phyloP scores from a whole-genome alignment of 2,888 invertebrate genomes.

The Scaptomyza caliginosa region DNA sequence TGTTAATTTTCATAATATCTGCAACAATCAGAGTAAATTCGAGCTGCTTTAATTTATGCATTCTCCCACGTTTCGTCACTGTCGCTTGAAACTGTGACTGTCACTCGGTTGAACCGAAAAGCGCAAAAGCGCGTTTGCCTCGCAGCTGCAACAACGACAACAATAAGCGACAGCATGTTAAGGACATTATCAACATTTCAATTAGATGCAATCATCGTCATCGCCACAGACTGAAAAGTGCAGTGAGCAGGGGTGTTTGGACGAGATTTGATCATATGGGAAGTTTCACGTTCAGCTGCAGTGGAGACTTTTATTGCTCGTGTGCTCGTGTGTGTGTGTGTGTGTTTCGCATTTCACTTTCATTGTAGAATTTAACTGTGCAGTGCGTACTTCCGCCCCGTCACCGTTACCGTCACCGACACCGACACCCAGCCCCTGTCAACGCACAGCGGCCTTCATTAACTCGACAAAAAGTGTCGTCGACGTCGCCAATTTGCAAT shows the following conservation, averaged over 20 bases:
- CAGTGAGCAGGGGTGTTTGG: not conserved
- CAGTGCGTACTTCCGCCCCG: slow-evolving; percentile 76
- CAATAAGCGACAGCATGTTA: slow-evolving; percentile 54
- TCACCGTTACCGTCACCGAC: no score
- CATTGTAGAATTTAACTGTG: slow-evolving; percentile 64
- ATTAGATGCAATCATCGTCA: slow-evolving; percentile 73
- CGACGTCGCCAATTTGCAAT: slow-evolving; percentile 73
- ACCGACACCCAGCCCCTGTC: slow-evolving; percentile 19
- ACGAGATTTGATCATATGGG: slow-evolving; percentile 31
- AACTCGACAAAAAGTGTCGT: slow-evolving; percentile 65
- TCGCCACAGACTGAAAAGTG: slow-evolving; percentile 20
- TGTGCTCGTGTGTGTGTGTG: slow-evolving; percentile 13
- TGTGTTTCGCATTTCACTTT: slow-evolving; percentile 69
- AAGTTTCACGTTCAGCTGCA: slow-evolving; percentile 43
- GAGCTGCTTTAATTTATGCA: slow-evolving; percentile 35
- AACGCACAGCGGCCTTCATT: slow-evolving; percentile 66
- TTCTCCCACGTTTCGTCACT: slow-evolving; percentile 56
- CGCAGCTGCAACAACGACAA: slow-evolving; percentile 23
- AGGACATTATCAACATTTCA: slow-evolving; percentile 82
- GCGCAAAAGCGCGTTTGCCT: slow-evolving; percentile 53
- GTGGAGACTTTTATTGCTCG: slow-evolving; percentile 42
- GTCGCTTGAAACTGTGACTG: slow-evolving; percentile 3
- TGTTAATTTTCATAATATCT: not conserved
- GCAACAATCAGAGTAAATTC: not conserved
- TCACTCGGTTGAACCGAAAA: slow-evolving; percentile 38